These are phyloP conservation scores for Natrix natrix DNA, from an alignment of 2,797 vertebrate species.

Conservation along the genomic window DNA sequence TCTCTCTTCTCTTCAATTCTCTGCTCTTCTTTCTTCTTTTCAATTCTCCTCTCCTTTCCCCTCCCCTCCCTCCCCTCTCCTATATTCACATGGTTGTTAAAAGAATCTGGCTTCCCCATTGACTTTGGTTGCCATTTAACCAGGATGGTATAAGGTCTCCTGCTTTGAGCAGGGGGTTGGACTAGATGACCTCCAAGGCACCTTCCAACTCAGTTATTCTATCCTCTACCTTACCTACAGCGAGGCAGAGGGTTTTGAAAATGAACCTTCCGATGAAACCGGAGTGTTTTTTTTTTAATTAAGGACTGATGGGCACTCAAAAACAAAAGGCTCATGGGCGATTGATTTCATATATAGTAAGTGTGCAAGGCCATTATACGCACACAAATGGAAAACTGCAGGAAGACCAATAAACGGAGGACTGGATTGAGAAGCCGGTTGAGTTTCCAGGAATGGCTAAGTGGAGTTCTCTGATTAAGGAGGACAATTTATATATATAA, in stretches of 20 bases:
- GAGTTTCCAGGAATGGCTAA: background rate
- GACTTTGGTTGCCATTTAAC: too few relatives aligned
- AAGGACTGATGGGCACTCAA: background rate
- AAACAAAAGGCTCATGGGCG: background rate
- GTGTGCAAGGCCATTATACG: background rate
- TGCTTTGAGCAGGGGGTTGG: too few relatives aligned
- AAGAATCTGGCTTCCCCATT: too few relatives aligned
- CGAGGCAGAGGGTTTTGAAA: background rate
- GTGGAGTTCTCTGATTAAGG: background rate
- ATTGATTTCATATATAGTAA: background rate
- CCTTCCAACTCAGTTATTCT: too few relatives aligned
- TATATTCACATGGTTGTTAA: too few relatives aligned
- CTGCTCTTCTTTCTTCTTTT: too few relatives aligned
- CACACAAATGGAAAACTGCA: background rate
- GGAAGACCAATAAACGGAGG: background rate
- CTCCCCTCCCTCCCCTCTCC: too few relatives aligned
- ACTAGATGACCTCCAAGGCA: too few relatives aligned
- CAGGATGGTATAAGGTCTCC: too few relatives aligned
- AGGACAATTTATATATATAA: too few relatives aligned
- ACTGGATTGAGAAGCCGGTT: background rate
- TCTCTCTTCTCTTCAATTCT: too few relatives aligned
- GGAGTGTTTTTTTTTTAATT: background rate
- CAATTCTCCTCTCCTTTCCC: too few relatives aligned
- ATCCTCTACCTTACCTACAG: background rate
- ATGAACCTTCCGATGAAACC: background rate